phyloP scores from a whole-genome alignment of 2,797 vertebrate genomes.

The Chaenodraco wilsoni region DNA sequence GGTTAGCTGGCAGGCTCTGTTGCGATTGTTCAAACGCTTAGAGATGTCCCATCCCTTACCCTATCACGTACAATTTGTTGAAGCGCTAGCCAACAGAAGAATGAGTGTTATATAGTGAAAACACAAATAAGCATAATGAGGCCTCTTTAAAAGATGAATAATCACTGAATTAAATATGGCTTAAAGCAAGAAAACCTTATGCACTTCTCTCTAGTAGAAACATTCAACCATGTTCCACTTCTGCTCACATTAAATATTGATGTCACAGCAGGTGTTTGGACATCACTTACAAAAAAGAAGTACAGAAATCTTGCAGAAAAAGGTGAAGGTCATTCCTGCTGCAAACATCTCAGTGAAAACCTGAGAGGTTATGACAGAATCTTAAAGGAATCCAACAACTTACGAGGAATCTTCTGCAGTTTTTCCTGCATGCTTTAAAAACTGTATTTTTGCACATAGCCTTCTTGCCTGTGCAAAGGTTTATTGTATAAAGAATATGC shows the following conservation, averaged over 20 bases:
- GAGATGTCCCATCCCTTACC: too few relatives aligned
- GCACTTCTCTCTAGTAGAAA: not conserved
- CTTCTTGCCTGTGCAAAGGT: too few relatives aligned
- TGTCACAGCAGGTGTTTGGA: slow-evolving; percentile 12
- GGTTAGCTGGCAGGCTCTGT: too few relatives aligned
- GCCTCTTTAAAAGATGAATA: not conserved
- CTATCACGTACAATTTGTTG: too few relatives aligned
- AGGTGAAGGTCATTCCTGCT: not conserved
- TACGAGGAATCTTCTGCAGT: not conserved
- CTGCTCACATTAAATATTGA: slow-evolving; percentile 18
- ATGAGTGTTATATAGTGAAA: too few relatives aligned
- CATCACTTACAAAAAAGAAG: not conserved
- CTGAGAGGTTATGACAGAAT: not conserved
- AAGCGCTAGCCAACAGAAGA: too few relatives aligned
- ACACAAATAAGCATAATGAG: too few relatives aligned
- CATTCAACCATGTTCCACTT: not conserved
- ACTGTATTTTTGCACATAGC: too few relatives aligned
- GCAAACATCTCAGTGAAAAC: not conserved
- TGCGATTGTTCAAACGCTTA: too few relatives aligned
- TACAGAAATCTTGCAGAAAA: slow-evolving; percentile 1
- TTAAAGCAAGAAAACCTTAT: not conserved
- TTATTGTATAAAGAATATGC: too few relatives aligned
- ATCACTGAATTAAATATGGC: not conserved
- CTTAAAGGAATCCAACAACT: not conserved
- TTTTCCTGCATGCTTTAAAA: not conserved